A percentile compares a stretch with the other conserved stretches of the same genome.
These are phyloP conservation scores for Adelognathus sp. DNA, from an alignment of 2,888 invertebrate species.

Conservation along the genomic window DNA sequence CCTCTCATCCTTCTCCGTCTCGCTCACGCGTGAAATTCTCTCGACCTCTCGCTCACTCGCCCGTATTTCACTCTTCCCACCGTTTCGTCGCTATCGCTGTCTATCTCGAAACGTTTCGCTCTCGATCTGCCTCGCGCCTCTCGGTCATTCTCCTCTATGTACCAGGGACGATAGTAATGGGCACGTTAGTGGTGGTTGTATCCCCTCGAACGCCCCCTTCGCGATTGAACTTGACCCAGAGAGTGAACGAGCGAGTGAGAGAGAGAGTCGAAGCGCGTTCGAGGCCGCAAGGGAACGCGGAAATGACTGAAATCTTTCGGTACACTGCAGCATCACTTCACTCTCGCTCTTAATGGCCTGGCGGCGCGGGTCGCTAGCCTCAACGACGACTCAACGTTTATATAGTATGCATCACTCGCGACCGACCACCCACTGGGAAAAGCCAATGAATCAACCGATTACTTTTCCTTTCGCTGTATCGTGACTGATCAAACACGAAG, in stretches of 20 bases:
- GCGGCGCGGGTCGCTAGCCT: conserved; percentile 56
- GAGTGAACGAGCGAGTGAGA: conserved; percentile 27
- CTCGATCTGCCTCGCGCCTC: conserved; percentile 52
- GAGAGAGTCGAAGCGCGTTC: conserved; percentile 31
- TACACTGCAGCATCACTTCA: conserved; percentile 49
- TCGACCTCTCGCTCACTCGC: conserved; percentile 35
- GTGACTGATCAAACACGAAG: not conserved
- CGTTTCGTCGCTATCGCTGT: conserved; percentile 50
- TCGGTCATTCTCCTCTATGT: conserved; percentile 49
- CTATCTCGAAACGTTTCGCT: conserved; percentile 50
- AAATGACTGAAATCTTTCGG: conserved; percentile 74
- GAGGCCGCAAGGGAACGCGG: conserved; percentile 62
- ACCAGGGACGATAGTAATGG: not conserved
- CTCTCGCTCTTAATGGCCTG: conserved; percentile 69
- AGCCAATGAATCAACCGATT: not conserved
- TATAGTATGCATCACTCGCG: conserved; percentile 16
- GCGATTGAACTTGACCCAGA: conserved; percentile 77
- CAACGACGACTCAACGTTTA: not conserved
- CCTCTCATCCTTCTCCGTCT: conserved; percentile 49
- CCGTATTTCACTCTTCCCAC: conserved; percentile 53
- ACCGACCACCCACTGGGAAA: not conserved
- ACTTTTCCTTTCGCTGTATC: not conserved
- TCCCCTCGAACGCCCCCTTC: conserved; percentile 58
- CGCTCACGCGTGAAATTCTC: not conserved
- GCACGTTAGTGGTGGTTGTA: conserved; percentile 17